Evolutionary conservation across 2,797 vertebrate genomes (phyloP), one percentile per base, ranked within the genome.

Genomic region (Periophthalmus magnuspinnatus): DNA sequence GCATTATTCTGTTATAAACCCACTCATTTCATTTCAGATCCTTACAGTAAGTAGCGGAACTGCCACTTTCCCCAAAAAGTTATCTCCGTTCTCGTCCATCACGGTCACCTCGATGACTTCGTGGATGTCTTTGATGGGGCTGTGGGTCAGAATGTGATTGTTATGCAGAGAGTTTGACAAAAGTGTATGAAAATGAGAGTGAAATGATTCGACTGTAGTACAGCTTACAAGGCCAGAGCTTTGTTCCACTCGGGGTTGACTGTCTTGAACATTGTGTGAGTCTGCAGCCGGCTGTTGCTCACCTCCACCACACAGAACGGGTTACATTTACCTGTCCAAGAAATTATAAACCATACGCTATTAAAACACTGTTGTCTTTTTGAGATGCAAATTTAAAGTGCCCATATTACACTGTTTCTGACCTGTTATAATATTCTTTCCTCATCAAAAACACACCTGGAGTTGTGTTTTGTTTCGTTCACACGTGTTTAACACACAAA

Each of bases 191-290:
- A 33, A 2, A 59, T n/a, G 11, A 17, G n/a, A 22, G 19, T 13
- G 13, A 16, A 14, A 45, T 16, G 0, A 32, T 48, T 21, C 61
- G 61, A 64, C 58, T 9, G 70, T 19, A 2, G 1, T 0, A 38
- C 1, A 13, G 90, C 95, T 96, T 87, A 99, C 98, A 99, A 94
- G 0, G 97, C 96, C 70, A 99, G 93, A 59, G 94, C 95, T 92
- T 95, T 96, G 91, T 95, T 96, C 98, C 98, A 99, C 80, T 98
- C 96, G 0, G 98, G 98, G 79, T 97, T 98, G 74, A 96, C 85
- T 55, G 92, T 96, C 90, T 97, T 99, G 89, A 94, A 94, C 76
- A 97, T 71, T 0, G 97, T 97, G 67, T 96, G 95, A 5, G 97
- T 98, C 88, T 97, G 97, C 72, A 99, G 95, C 68, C 94, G 93